Evolutionary conservation across 37 sponge, comb jelly and placozoan species (phyloP).

Genomic region (Ephydatia muelleri): DNA sequence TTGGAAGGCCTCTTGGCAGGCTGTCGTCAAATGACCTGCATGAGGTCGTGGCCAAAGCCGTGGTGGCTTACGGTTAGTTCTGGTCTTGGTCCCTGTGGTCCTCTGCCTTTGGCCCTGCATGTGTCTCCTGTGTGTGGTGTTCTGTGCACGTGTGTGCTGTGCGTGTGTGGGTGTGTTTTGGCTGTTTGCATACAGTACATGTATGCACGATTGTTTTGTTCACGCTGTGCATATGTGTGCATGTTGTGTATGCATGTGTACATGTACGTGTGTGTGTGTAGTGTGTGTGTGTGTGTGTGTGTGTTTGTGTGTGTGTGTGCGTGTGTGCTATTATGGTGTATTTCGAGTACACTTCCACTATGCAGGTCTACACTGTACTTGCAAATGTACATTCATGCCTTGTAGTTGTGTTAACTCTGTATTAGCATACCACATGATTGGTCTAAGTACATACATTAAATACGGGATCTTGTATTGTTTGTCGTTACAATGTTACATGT

Average conservation of each 20-base stretch:
- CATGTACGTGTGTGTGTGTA: background rate
- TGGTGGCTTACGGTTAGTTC: slow-evolving; percentile 56
- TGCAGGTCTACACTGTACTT: background rate
- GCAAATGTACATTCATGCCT: too few relatives aligned
- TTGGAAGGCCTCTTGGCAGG: slow-evolving; percentile 69
- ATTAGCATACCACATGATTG: background rate
- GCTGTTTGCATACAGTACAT: too few relatives aligned
- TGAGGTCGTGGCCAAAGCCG: slow-evolving; percentile 72
- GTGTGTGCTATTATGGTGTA: background rate
- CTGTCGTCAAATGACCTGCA: slow-evolving; percentile 68
- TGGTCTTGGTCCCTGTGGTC: background rate
- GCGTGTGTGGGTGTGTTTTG: background rate
- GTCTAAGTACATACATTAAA: too few relatives aligned
- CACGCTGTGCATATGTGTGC: background rate
- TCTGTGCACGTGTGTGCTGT: background rate
- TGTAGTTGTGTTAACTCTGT: background rate
- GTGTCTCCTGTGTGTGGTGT: background rate
- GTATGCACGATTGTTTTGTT: background rate
- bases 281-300: background rate
- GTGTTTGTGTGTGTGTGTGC: background rate
- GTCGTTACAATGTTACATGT: too few relatives aligned
- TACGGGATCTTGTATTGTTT: too few relatives aligned
- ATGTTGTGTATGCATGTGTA: background rate
- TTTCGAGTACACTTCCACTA: background rate
- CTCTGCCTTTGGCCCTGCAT: background rate